These are phyloP conservation scores for Hypselothyrea guttata DNA, from an alignment of 2,888 invertebrate species.

Conservation along the genomic window DNA sequence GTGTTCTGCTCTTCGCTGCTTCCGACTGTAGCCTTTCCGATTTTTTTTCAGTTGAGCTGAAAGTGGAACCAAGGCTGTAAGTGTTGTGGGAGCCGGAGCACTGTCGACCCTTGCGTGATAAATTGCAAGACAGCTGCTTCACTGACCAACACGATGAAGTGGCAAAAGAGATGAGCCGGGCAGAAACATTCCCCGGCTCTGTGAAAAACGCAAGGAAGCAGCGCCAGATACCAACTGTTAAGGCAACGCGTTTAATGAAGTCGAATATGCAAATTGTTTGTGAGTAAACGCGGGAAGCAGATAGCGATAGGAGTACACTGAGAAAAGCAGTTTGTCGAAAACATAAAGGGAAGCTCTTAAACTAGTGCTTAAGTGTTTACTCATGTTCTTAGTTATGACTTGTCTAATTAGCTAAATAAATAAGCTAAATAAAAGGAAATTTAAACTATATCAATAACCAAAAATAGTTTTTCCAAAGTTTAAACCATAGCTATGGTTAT, in stretches of 20 bases:
- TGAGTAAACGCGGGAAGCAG: constrained; percentile 7
- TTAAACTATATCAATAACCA: too few relatives aligned
- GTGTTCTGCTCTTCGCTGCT: not conserved
- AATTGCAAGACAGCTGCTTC: constrained; percentile 60
- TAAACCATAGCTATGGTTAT: too few relatives aligned
- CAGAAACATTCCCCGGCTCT: constrained; percentile 7
- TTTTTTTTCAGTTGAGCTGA: too few relatives aligned
- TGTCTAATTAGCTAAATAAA: too few relatives aligned
- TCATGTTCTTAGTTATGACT: too few relatives aligned
- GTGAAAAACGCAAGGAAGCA: constrained; percentile 2
- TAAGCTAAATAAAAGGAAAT: too few relatives aligned
- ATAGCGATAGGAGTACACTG: not conserved
- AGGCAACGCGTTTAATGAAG: constrained; percentile 63
- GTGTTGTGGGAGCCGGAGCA: constrained; percentile 1
- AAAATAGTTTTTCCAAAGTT: too few relatives aligned
- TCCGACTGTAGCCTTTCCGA: too few relatives aligned
- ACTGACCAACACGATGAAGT: constrained; percentile 64
- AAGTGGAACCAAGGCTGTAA: not conserved
- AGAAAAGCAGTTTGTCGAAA: too few relatives aligned
- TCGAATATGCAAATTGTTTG: constrained; percentile 72
- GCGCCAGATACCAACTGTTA: constrained; percentile 9
- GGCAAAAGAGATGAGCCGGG: constrained; percentile 56
- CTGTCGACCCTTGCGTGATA: constrained; percentile 56
- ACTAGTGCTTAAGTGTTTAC: too few relatives aligned
- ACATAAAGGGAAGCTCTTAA: too few relatives aligned